phyloP scores from a whole-genome alignment of 2,888 invertebrate species.

The Melanostoma scalare region DNA sequence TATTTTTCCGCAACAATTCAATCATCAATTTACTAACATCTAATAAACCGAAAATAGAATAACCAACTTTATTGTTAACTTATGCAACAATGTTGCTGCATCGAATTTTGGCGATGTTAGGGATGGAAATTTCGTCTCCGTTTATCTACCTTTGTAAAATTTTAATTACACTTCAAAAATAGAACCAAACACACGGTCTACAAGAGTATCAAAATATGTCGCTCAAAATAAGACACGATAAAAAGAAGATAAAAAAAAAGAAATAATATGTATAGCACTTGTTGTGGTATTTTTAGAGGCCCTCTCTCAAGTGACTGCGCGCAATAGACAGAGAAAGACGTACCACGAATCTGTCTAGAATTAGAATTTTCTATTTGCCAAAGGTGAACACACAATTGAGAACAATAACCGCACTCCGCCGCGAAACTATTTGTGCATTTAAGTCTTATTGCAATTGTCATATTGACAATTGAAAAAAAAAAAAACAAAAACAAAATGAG shows the following conservation, averaged over 20 bases:
- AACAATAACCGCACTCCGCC: slow-evolving; percentile 41
- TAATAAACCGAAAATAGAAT: slow-evolving; percentile 15
- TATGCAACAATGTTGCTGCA: neutral
- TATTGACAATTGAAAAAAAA: slow-evolving; percentile 7
- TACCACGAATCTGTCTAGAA: slow-evolving; percentile 24
- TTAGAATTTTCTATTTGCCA: slow-evolving; percentile 43
- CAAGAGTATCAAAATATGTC: slow-evolving; percentile 41
- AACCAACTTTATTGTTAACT: slow-evolving; percentile 1
- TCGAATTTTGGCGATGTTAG: neutral
- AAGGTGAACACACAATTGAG: slow-evolving; percentile 47
- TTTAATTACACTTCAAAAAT: slow-evolving; percentile 52
- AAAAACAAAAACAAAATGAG: no score
- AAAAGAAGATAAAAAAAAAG: slow-evolving; percentile 3
- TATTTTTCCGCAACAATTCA: slow-evolving; percentile 18
- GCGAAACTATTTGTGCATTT: neutral
- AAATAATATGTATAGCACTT: slow-evolving; percentile 31
- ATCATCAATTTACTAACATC: no score
- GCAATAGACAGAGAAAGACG: slow-evolving; percentile 18
- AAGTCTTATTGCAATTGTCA: neutral
- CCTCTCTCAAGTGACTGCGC: slow-evolving; percentile 22
- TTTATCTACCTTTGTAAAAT: slow-evolving; percentile 8
- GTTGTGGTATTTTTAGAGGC: slow-evolving; percentile 61
- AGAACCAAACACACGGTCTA: slow-evolving; percentile 22
- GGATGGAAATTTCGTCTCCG: neutral
- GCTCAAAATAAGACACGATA: slow-evolving; percentile 50